These are phyloP conservation scores for Nematolebias whitei DNA, from an alignment of 2,113 vertebrate genomes.

Conservation along the genomic window DNA sequence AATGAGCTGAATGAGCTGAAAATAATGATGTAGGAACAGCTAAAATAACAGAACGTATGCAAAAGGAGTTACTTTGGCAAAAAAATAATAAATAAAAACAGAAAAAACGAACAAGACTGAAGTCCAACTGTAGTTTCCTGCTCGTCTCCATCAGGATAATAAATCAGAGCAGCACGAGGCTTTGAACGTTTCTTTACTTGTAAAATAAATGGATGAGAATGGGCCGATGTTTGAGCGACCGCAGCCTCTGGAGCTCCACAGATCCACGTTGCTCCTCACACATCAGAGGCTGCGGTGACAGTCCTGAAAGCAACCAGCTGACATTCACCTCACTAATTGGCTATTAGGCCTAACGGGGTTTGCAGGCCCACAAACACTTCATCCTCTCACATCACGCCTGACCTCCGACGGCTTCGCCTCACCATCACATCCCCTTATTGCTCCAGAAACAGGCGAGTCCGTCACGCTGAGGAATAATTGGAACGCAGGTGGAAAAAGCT, in stretches of 20 bases:
- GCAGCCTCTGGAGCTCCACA: background rate
- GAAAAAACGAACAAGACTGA: too few species aligned
- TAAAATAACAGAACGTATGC: too few species aligned
- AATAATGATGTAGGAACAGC: too few species aligned
- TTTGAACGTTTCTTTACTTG: too few species aligned
- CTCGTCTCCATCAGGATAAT: too few species aligned
- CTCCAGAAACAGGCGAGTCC: constrained; percentile 20
- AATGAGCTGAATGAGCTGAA: too few species aligned
- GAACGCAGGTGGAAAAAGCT: constrained; percentile 1
- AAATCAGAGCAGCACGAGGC: too few species aligned
- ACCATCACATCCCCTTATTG: constrained; percentile 22
- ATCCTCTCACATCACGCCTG: constrained; percentile 30
- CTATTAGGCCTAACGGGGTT: constrained; percentile 54
- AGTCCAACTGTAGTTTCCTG: too few species aligned
- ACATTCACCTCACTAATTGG: constrained; percentile 62
- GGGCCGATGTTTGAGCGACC: background rate
- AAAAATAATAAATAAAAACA: too few species aligned
- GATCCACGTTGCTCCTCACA: constrained; percentile 18
- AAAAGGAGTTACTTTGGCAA: too few species aligned
- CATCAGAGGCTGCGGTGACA: constrained; percentile 47
- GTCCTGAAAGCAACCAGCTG: constrained; percentile 52
- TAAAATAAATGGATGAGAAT: too few species aligned
- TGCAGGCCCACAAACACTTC: constrained; percentile 42
- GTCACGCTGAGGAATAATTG: constrained; percentile 30
- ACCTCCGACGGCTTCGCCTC: constrained; percentile 39